Percentiles rank a stretch among this genome's conserved stretches.
phyloP scores from a whole-genome alignment of 2,888 invertebrate species.

The Zygogramma bicolorata region DNA sequence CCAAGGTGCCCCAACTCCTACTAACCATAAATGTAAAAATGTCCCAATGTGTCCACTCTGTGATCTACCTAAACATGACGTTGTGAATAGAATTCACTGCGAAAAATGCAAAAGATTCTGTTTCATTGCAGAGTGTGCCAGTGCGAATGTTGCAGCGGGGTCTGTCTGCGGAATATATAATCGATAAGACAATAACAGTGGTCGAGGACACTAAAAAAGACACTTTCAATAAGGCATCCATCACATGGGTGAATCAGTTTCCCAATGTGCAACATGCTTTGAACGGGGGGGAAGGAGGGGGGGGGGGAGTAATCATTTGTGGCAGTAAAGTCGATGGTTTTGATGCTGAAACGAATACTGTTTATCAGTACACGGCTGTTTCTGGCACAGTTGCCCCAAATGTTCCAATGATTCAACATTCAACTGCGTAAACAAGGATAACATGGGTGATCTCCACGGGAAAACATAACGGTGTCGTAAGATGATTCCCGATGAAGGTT shows the following conservation, averaged over 20 bases:
- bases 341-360: not conserved
- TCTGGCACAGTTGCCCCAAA: conserved; percentile 7
- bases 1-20: too few relatives aligned
- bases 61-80: not conserved
- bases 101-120: too few relatives aligned
- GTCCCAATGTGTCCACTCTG: not conserved
- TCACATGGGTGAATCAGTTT: too few relatives aligned
- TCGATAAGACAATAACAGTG: too few relatives aligned
- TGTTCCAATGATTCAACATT: not conserved
- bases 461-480: not conserved
- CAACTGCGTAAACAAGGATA: conserved; percentile 6
- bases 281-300: not conserved
- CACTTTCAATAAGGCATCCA: too few relatives aligned
- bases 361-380: conserved; percentile 19
- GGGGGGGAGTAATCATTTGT: conserved; percentile 1
- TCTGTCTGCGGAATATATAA: too few relatives aligned
- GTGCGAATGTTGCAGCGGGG: too few relatives aligned
- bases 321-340: conserved; percentile 14
- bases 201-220: too few relatives aligned
- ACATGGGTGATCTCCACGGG: conserved; percentile 13
- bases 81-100: too few relatives aligned
- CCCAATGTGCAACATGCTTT: not conserved
- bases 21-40: conserved; percentile 14
- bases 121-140: too few relatives aligned
- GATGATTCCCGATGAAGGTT: conserved; percentile 7